A percentile compares a stretch with the other conserved stretches of the same genome.
Evolutionary conservation across 2,113 vertebrate species (phyloP).

Genomic region (Macrotis lagotis): DNA sequence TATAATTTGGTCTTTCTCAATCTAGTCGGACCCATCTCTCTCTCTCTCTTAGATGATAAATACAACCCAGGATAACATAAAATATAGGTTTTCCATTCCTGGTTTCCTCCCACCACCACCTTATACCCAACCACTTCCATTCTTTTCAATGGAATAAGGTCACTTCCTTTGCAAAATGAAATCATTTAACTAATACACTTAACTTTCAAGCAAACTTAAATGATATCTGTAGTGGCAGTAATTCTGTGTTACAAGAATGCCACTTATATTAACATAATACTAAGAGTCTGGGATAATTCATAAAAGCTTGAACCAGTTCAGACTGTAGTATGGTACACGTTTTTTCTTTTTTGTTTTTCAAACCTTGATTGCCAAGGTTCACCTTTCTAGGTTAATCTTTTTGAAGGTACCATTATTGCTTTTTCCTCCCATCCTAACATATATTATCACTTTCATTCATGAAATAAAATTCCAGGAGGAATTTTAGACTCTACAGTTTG

Average conservation of each 20-base stretch:
- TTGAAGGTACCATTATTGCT: neutral
- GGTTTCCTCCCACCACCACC: neutral
- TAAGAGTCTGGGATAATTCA: constrained; percentile 34
- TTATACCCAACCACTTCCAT: neutral
- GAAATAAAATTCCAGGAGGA: neutral
- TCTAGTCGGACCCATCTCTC: constrained; percentile 36
- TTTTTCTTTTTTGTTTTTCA: constrained; percentile 5
- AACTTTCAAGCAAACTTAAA: constrained; percentile 32
- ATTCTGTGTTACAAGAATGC: constrained; percentile 31
- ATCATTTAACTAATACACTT: constrained; percentile 57
- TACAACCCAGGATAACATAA: constrained; percentile 28
- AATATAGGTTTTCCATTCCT: constrained; percentile 20
- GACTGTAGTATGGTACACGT: constrained; percentile 42
- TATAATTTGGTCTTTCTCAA: constrained; percentile 17
- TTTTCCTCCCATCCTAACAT: neutral
- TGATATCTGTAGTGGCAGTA: neutral
- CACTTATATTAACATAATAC: constrained; percentile 28
- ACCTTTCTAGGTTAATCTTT: neutral
- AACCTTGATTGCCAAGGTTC: neutral
- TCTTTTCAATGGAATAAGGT: constrained; percentile 25
- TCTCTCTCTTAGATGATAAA: constrained; percentile 22
- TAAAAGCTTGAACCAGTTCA: constrained; percentile 29
- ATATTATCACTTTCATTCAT: neutral
- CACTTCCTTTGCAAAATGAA: constrained; percentile 19
- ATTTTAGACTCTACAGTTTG: neutral